Evolutionary conservation across 2,797 vertebrate genomes (phyloP).

Genomic region (Bucorvus abyssinicus): DNA sequence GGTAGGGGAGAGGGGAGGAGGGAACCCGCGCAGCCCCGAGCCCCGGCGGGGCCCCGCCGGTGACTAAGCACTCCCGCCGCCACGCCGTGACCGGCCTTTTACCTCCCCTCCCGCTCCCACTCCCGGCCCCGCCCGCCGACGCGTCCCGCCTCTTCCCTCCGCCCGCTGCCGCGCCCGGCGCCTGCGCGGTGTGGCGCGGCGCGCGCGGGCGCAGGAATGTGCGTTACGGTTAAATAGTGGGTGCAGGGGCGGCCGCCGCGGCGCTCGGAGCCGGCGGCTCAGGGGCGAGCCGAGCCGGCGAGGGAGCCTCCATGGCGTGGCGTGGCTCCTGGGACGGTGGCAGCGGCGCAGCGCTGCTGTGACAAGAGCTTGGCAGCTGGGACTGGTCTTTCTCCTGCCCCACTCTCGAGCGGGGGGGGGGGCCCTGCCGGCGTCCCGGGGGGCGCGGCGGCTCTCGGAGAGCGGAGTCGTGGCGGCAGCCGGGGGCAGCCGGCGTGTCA

Average conservation of each 20-base stretch:
- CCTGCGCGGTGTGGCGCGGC: slow-evolving; percentile 42
- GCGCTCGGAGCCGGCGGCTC: slow-evolving; percentile 85
- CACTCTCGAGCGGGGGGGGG: not conserved
- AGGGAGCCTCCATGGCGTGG: slow-evolving; percentile 7
- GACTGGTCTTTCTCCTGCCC: not conserved
- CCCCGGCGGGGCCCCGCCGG: too few species aligned
- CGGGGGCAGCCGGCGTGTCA: slow-evolving; percentile 4
- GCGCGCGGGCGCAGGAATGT: slow-evolving; percentile 46
- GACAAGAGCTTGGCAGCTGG: not conserved
- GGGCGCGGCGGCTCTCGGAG: not conserved
- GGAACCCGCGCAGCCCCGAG: not conserved
- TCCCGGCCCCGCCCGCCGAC: not conserved
- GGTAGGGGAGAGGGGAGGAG: fast-evolving
- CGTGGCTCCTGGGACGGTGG: not conserved
- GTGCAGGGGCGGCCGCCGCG: slow-evolving; percentile 39
- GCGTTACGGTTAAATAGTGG: slow-evolving; percentile 67
- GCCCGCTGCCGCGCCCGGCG: slow-evolving; percentile 32
- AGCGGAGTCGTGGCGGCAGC: not conserved
- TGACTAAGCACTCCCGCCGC: not conserved
- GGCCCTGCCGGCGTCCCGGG: not conserved
- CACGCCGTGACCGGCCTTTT: not conserved
- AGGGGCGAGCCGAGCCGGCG: slow-evolving; percentile 80
- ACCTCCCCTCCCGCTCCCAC: not conserved
- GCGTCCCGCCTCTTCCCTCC: not conserved
- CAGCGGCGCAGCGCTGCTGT: not conserved